phyloP scores from a whole-genome alignment of 2,797 vertebrate genomes.

The Falco rusticolus region DNA sequence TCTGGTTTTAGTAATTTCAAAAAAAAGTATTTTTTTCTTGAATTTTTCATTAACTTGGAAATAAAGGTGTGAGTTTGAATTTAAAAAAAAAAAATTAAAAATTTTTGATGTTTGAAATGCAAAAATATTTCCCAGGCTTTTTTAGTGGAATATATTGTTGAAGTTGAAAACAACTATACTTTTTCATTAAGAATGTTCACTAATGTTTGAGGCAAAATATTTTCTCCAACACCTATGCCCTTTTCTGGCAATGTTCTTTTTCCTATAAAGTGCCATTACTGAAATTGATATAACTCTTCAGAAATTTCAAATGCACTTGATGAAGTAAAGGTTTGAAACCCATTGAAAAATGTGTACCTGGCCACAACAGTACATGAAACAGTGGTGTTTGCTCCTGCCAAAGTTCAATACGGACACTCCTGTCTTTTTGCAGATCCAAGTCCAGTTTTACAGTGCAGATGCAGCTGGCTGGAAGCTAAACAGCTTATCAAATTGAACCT shows the following conservation, averaged over 20 bases:
- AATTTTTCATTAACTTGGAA: not conserved
- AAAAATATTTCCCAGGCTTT: not conserved
- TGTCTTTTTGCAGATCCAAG: not conserved
- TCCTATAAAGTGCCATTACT: not conserved
- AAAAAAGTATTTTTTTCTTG: not conserved
- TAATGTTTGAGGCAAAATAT: not conserved
- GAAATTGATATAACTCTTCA: not conserved
- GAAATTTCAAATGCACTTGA: not conserved
- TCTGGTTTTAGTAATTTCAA: not conserved
- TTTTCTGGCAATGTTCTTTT: not conserved
- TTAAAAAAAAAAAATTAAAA: not conserved
- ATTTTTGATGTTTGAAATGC: not conserved
- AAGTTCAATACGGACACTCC: not conserved
- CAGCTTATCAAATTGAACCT: accelerated
- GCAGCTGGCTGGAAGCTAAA: not conserved
- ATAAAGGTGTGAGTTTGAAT: not conserved
- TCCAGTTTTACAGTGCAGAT: not conserved
- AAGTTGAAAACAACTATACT: not conserved
- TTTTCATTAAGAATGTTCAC: not conserved
- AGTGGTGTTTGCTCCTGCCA: not conserved
- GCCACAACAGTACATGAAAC: not conserved
- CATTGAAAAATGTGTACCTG: not conserved
- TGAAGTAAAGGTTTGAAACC: not conserved
- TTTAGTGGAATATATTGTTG: not conserved
- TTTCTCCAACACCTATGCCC: not conserved